These are phyloP conservation scores for Caenorhabditis virilis DNA, from an alignment of 2,888 invertebrate genomes.

Conservation along the genomic window DNA sequence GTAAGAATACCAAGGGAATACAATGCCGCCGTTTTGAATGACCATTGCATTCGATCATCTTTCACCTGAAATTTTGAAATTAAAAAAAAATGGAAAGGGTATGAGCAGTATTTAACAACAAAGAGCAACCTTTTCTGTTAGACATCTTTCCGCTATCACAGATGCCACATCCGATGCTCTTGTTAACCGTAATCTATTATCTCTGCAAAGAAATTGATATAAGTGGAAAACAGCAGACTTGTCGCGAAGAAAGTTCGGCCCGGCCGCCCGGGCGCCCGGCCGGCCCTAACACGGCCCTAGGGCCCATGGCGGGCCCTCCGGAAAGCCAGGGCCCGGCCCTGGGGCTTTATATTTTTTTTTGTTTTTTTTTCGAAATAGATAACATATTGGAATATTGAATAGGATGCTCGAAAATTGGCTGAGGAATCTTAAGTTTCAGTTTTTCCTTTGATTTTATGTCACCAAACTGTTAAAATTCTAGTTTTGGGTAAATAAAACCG, in stretches of 20 bases:
- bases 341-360: too few relatives aligned
- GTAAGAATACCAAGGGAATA: slow-evolving; percentile 67
- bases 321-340: too few relatives aligned
- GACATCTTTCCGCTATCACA: slow-evolving; percentile 40
- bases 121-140: slow-evolving; percentile 23
- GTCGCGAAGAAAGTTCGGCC: too few relatives aligned
- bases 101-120: background rate
- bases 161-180: slow-evolving; percentile 41
- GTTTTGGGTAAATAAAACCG: background rate
- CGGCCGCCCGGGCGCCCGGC: background rate
- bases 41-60: slow-evolving; percentile 58
- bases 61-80: slow-evolving; percentile 18
- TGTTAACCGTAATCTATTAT: slow-evolving; percentile 26
- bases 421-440: too few relatives aligned
- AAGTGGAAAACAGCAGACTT: background rate
- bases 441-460: too few relatives aligned
- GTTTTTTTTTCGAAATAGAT: too few relatives aligned
- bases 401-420: too few relatives aligned
- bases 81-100: background rate
- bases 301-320: too few relatives aligned
- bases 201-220: background rate
- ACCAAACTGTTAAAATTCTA: too few relatives aligned
- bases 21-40: slow-evolving; percentile 61
- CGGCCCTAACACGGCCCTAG: too few relatives aligned
- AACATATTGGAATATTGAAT: too few relatives aligned